Evolutionary conservation across 2,113 vertebrate genomes (phyloP), one percentile per base, ranked within the genome.

Genomic region (Protobothrops flavoviridis): DNA sequence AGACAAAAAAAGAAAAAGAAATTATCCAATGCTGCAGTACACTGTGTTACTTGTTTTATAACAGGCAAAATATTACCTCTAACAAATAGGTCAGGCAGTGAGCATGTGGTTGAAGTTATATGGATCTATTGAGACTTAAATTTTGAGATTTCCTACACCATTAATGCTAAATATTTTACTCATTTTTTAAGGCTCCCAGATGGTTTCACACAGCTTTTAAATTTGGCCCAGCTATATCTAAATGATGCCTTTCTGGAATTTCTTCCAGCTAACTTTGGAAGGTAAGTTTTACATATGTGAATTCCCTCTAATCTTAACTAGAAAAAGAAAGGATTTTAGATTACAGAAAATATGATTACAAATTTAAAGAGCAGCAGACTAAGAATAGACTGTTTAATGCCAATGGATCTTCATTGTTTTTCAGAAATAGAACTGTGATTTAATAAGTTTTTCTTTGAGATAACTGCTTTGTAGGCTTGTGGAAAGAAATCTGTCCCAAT

Each of bases 211-310:
- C 99, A 99, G 97, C 99, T 99, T 96, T 98, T 99, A 96, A 99
- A 99, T 97, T 96, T 99, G 98, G 99, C 99, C 97, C 99, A 99
- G 98, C 99, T 99, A 97, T 99, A 99, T 97, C 98, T 99, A 96
- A 99, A 99, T 17, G 99, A 99, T 98, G 99, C 99, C 98, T 99
- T 99, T 97, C 98, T 99, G 97, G 99, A 99, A 98, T 99, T 98
- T 98, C 98, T 99, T 96, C 99, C 99, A 92, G 98, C 99, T 95
- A 99, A 99, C 97, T 99, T 99, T 98, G 99, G 99, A 98, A 99
- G 99, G 99, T 99, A 98, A 98, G 98, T 48, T 95, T 96, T 95
- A 95, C 74, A 97, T 97, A 94, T 93, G 53, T 0, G 6, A 88
- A 88, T 43, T 1, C 61, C 0, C 26, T 7, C 21, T 56, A 56